These are phyloP conservation scores for Ceratoteleas bidentatus DNA, from an alignment of 1,140 invertebrate species.

Conservation along the genomic window DNA sequence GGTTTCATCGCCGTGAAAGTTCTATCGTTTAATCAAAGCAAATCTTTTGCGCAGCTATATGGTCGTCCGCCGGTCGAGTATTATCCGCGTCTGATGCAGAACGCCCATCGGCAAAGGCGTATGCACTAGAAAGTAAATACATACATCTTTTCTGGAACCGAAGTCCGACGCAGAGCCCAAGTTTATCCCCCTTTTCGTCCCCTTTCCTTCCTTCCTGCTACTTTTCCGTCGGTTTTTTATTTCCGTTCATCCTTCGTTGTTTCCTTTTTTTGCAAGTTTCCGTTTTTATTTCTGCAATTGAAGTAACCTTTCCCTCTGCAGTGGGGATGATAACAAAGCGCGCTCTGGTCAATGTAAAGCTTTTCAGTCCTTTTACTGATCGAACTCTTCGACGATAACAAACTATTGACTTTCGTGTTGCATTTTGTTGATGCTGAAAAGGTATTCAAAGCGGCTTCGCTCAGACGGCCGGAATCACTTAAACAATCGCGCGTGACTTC, in stretches of 20 bases:
- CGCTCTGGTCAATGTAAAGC: constrained; percentile 49
- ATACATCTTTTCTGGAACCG: constrained; percentile 57
- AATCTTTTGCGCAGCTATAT: constrained; percentile 54
- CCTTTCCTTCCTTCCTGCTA: constrained; percentile 3
- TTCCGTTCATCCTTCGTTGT: constrained; percentile 17
- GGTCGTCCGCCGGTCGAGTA: constrained; percentile 48
- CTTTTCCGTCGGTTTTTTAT: constrained; percentile 5
- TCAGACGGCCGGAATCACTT: constrained; percentile 33
- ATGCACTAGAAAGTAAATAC: constrained; percentile 68
- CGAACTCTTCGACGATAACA: constrained; percentile 61
- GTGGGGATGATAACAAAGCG: constrained; percentile 50
- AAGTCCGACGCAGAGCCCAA: constrained; percentile 37
- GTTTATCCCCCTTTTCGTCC: constrained; percentile 17
- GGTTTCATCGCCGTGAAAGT: constrained; percentile 56
- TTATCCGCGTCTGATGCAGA: constrained; percentile 55
- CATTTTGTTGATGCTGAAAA: constrained; percentile 57
- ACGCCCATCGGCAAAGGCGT: constrained; percentile 56
- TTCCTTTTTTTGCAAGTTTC: constrained; percentile 17
- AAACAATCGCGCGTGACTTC: constrained; percentile 26
- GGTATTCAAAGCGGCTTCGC: constrained; percentile 45
- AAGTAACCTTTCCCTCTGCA: constrained; percentile 30
- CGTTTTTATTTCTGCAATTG: constrained; percentile 41
- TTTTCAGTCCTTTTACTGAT: constrained; percentile 52
- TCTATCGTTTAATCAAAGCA: constrained; percentile 61
- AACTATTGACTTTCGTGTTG: constrained; percentile 65